Evolutionary conservation across 2,113 vertebrate species (phyloP).

Genomic region (Protobothrops mucrosquamatus): DNA sequence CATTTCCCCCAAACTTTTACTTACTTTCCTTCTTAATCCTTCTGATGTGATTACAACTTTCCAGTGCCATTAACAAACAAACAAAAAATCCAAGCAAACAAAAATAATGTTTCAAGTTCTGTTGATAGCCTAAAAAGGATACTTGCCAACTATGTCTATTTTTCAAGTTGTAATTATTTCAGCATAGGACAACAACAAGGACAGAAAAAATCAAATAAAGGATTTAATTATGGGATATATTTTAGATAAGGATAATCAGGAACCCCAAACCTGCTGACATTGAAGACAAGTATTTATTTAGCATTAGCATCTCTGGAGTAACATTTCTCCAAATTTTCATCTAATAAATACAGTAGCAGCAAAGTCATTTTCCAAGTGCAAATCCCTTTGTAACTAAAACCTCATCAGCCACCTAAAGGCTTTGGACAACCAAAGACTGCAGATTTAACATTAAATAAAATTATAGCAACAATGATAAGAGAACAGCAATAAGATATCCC

Average conservation of each 20-base stretch:
- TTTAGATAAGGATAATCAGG: background rate
- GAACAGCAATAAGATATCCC: background rate
- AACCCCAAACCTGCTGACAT: background rate
- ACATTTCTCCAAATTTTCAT: background rate
- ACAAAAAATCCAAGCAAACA: background rate
- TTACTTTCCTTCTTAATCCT: background rate
- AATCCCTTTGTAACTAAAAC: background rate
- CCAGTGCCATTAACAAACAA: background rate
- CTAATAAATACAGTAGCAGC: background rate
- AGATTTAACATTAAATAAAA: background rate
- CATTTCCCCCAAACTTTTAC: background rate
- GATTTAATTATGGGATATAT: background rate
- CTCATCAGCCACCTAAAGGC: background rate
- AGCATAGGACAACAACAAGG: background rate
- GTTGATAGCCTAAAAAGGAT: background rate
- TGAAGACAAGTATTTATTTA: background rate
- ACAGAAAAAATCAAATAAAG: background rate
- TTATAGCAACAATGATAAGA: background rate
- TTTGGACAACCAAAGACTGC: background rate
- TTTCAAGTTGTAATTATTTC: conserved; percentile 15
- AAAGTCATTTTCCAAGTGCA: background rate
- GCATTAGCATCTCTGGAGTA: background rate
- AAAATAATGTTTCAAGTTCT: conserved; percentile 8
- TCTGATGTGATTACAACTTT: background rate
- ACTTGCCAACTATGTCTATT: conserved; percentile 5